These are phyloP conservation scores for Bellardia pandia DNA, from an alignment of 2,888 invertebrate genomes.

Conservation along the genomic window DNA sequence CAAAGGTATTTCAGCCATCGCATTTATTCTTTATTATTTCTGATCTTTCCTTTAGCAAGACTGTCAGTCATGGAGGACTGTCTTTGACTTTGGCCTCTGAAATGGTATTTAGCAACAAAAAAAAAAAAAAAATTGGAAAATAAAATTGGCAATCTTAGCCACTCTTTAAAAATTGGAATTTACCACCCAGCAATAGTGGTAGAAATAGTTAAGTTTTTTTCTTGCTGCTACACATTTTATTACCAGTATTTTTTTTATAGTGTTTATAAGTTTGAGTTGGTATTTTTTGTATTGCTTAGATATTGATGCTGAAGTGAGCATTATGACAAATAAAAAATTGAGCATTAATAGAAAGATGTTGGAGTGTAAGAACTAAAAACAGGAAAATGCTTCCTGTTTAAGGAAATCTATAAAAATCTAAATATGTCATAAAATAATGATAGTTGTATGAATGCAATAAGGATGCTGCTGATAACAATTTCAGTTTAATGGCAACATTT, in stretches of 20 bases:
- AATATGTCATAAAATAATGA: conserved; percentile 63
- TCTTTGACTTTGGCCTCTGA: conserved; percentile 58
- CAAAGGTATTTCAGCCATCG: conserved; percentile 8
- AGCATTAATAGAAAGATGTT: not conserved
- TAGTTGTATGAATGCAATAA: conserved; percentile 41
- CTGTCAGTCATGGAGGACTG: conserved; percentile 46
- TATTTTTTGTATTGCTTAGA: not conserved
- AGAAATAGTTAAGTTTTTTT: not conserved
- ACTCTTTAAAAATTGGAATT: conserved; percentile 16
- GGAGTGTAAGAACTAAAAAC: not conserved
- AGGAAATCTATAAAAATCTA: conserved; percentile 70
- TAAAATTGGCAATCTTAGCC: conserved; percentile 53
- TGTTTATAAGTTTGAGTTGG: not conserved
- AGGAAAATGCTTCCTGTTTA: conserved; percentile 55
- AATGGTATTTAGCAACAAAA: conserved; percentile 38
- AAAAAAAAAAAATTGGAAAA: not conserved
- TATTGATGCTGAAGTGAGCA: not conserved
- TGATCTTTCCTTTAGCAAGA: conserved; percentile 15
- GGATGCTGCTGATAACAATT: not conserved
- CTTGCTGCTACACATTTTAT: not conserved
- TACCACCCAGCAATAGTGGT: not conserved
- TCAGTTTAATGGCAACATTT: not conserved
- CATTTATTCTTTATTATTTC: not conserved
- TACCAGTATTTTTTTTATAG: not conserved
- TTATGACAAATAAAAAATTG: not conserved